phyloP scores from a whole-genome alignment of 2,888 invertebrate genomes.

The Odiellus spinosus region DNA sequence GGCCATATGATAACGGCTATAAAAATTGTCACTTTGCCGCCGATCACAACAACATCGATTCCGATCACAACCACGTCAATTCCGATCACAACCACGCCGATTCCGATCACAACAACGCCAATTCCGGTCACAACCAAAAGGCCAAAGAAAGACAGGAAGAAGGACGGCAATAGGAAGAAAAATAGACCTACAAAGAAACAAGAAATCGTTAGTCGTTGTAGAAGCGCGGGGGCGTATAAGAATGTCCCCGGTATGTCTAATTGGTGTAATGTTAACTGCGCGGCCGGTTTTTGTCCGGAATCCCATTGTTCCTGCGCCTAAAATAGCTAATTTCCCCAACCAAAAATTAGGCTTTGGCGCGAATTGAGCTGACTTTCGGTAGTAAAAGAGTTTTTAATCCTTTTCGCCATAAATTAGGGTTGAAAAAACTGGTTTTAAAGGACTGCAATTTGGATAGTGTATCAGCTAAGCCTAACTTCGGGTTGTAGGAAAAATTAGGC shows the following conservation, averaged over 20 bases:
- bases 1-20: no score
- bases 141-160: conserved; percentile 5
- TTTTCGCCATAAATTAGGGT: no score
- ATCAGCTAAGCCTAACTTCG: no score
- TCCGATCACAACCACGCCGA: not conserved
- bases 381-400: no score
- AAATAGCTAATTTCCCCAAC: no score
- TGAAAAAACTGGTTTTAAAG: no score
- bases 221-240: not conserved
- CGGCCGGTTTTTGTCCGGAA: conserved; percentile 14
- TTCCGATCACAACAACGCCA: not conserved
- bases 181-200: not conserved
- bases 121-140: not conserved
- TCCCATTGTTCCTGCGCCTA: conserved; percentile 17
- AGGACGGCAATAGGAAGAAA: not conserved
- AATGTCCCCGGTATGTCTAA: conserved; percentile 11
- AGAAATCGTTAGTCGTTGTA: not conserved
- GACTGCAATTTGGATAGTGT: no score
- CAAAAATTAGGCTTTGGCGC: no score
- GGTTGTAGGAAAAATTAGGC: no score
- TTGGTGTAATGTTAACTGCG: conserved; percentile 17
- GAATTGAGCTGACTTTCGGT: no score
- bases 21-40: no score
- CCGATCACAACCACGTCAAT: not conserved
- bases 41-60: not conserved